Conservation (phyloP, 2,113 vertebrate species). For the Martes martes region DNA sequence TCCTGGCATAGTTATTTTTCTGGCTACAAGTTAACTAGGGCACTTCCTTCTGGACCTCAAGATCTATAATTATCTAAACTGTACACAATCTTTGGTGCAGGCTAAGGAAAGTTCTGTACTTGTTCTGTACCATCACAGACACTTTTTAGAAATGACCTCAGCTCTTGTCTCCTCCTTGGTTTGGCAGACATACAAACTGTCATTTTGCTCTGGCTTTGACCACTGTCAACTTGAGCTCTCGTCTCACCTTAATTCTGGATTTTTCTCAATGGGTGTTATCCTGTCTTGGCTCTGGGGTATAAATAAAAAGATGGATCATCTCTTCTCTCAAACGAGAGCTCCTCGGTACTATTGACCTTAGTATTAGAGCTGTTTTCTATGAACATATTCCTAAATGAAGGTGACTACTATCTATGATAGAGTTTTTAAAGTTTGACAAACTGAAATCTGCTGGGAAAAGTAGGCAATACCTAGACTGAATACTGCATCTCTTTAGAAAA, state of each 20-base stretch:
- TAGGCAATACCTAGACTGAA: not conserved
- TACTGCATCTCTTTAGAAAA: conserved; percentile 21
- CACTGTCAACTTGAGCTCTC: not conserved
- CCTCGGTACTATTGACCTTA: not conserved
- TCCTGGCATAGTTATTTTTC: conserved; percentile 73
- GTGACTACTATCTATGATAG: not conserved
- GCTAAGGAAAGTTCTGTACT: conserved; percentile 47
- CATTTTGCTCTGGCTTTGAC: not conserved
- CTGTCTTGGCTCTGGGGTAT: not conserved
- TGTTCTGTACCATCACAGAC: conserved; percentile 24
- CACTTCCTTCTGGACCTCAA: conserved; percentile 70
- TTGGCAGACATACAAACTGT: not conserved
- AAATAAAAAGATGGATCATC: not conserved
- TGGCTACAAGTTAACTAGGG: conserved; percentile 71
- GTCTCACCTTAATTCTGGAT: not conserved
- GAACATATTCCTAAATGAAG: not conserved
- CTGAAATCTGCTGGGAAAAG: conserved; percentile 3
- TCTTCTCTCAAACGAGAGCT: conserved; percentile 26
- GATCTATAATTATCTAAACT: conserved; percentile 72
- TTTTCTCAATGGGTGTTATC: conserved; percentile 21
- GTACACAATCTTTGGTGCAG: conserved; percentile 45
- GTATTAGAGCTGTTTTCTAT: not conserved
- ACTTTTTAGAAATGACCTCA: conserved; percentile 60
- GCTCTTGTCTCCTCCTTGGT: not conserved
- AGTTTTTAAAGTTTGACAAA: conserved; percentile 7